Evolutionary conservation across 2,888 invertebrate species (phyloP).

Genomic region (Ichneumon xanthorius): DNA sequence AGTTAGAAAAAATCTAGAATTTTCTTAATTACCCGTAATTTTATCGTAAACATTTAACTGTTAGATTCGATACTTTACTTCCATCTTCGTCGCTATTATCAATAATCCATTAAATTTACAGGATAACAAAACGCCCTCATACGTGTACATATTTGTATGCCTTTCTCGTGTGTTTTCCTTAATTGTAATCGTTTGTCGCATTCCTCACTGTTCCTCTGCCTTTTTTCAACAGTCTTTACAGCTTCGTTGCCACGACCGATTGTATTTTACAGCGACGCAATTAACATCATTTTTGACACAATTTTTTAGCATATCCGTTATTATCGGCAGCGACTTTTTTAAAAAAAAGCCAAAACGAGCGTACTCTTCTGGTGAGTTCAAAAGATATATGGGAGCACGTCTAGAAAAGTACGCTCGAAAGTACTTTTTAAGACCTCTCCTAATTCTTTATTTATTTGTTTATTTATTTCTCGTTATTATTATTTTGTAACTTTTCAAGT

Average conservation of each 20-base stretch:
- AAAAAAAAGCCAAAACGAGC: neutral
- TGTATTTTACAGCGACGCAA: neutral
- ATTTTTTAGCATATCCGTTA: slow-evolving; percentile 4
- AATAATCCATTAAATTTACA: slow-evolving; percentile 67
- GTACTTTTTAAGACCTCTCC: slow-evolving; percentile 2
- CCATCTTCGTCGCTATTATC: slow-evolving; percentile 39
- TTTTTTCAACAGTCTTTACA: slow-evolving; percentile 16
- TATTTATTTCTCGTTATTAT: slow-evolving; percentile 42
- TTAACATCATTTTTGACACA: neutral
- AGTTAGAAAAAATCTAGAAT: slow-evolving; percentile 84
- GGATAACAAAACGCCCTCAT: slow-evolving; percentile 64
- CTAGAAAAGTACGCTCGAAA: slow-evolving; percentile 22
- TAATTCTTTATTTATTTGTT: slow-evolving; percentile 19
- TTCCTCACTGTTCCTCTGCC: slow-evolving; percentile 17
- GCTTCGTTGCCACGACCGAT: slow-evolving; percentile 25
- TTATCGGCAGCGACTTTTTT: slow-evolving; percentile 5
- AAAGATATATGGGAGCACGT: neutral
- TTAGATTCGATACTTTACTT: slow-evolving; percentile 74
- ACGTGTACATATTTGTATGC: slow-evolving; percentile 49
- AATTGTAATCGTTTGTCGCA: slow-evolving; percentile 44
- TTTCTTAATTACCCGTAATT: slow-evolving; percentile 84
- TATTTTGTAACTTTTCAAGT: slow-evolving; percentile 37
- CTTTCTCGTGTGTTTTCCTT: slow-evolving; percentile 11
- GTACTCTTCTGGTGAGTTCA: slow-evolving; percentile 8
- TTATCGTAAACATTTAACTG: slow-evolving; percentile 83